Base-by-base conservation (phyloP, 2,797 vertebrate genomes). In the Acestrorhynchus altus region DNA sequence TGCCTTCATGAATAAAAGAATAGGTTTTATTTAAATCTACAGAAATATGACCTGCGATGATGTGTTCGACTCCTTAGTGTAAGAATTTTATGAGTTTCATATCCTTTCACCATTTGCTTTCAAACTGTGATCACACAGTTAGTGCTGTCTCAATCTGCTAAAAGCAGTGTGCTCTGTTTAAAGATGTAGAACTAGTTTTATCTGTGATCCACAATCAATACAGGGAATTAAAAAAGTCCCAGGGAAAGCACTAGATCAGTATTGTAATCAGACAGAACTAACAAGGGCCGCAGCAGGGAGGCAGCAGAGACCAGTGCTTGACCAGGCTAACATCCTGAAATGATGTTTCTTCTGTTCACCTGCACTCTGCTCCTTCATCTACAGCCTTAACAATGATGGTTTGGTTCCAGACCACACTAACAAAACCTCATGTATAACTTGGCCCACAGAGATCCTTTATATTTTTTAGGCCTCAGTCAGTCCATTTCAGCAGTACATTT, bases 21-120 rank as follows among this genome's bases (percentile, higher is more conserved):
- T 76, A 40, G 81, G 74, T 83, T 90, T 89, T 86, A 90, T 91
- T 83, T 83, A 56, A 56, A 77, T 60, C 74, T 79, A 72, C 78
- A 80, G 82, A 80, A 86, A 87, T 84, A 82, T 84, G 76, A 81
- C 61, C 73, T 88, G 87, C 83, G 89, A 90, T 89, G 87, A 89
- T 90, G 84, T 77, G 85, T 80, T 70, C 78, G 84, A 79, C 83
- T 88, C 56, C 16, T 44, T 60, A 81, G 78, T 84, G 82, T 73
- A 86, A 84, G 78, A 68, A 42, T 70, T 72, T 86, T 86, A 57
- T 5, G 8, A 40, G 35, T 65, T 78, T 78, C 78, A 86, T 74
- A 83, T 77, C 31, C 72, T 83, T 12, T 65, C 13, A 20, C 65
- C 67, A 60, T 65, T 76, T 78, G 18, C 40, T 86, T 83, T 85